Conservation (phyloP, 2,113 vertebrate species). For the Salvelinus namaycush region DNA sequence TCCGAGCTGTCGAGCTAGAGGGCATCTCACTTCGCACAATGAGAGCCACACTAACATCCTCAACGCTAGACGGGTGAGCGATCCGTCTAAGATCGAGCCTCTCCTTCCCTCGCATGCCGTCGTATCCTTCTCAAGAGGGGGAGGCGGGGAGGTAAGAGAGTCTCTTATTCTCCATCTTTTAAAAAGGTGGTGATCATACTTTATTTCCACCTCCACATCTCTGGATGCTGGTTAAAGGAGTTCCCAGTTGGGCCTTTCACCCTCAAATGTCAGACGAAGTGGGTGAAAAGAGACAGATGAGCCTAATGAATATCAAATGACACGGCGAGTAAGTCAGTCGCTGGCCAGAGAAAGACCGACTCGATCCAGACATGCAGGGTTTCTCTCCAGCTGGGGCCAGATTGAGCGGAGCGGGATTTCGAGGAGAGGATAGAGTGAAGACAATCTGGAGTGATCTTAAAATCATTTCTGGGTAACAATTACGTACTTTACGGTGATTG, state of each 20-base stretch:
- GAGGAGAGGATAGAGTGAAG: conserved; percentile 2
- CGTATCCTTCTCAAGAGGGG: conserved; percentile 53
- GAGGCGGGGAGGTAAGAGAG: background rate
- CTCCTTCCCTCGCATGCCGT: conserved; percentile 48
- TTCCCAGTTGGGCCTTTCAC: conserved; percentile 70
- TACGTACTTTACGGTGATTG: too few species aligned
- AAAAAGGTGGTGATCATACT: conserved; percentile 22
- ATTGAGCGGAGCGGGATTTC: conserved; percentile 4
- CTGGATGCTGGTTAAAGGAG: conserved; percentile 58
- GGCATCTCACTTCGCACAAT: conserved; percentile 44
- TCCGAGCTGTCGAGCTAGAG: conserved; percentile 29
- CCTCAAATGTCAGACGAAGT: conserved; percentile 62
- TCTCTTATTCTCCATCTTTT: conserved; percentile 12
- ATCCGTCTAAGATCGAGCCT: conserved; percentile 49
- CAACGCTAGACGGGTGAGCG: conserved; percentile 38
- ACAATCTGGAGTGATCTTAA: conserved; percentile 45
- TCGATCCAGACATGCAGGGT: background rate
- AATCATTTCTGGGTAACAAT: too few species aligned
- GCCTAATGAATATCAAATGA: conserved; percentile 69
- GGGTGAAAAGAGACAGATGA: conserved; percentile 43
- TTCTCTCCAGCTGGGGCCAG: conserved; percentile 30
- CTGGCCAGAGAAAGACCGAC: conserved; percentile 34
- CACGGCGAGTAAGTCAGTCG: conserved; percentile 54
- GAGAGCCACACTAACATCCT: conserved; percentile 33
- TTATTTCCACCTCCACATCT: conserved; percentile 51